These are phyloP conservation scores for Schrankia costaestrigalis DNA, from an alignment of 2,888 invertebrate genomes.

Conservation along the genomic window DNA sequence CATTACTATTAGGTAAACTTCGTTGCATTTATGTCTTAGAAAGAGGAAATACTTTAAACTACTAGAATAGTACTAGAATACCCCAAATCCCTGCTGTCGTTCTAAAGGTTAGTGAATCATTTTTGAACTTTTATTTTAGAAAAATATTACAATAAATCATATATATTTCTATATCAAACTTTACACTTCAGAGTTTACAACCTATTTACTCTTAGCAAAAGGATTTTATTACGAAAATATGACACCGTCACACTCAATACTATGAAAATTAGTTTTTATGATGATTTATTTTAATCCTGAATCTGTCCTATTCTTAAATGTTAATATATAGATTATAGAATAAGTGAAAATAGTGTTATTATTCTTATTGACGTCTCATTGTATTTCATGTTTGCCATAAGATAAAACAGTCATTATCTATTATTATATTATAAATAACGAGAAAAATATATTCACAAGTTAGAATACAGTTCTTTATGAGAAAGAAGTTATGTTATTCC, in stretches of 20 bases:
- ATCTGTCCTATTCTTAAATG: conserved; percentile 23
- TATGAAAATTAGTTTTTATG: neutral
- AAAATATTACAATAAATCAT: conserved; percentile 15
- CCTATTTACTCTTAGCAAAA: conserved; percentile 13
- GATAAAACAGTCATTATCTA: conserved; percentile 27
- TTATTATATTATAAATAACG: conserved; percentile 9
- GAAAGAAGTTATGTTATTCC: conserved; percentile 41
- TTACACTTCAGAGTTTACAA: conserved; percentile 20
- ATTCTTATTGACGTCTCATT: conserved; percentile 9
- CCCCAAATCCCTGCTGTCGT: conserved; percentile 22
- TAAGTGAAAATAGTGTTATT: conserved; percentile 12
- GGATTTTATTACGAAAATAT: conserved; percentile 7
- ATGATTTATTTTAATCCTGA: conserved; percentile 25
- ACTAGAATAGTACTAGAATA: no score
- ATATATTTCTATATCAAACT: conserved; percentile 23
- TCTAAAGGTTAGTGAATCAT: conserved; percentile 54
- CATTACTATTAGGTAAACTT: no score
- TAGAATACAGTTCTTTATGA: conserved; percentile 7
- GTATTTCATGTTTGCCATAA: conserved; percentile 28
- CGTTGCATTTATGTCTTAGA: no score
- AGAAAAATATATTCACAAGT: conserved; percentile 19
- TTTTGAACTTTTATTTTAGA: conserved; percentile 21
- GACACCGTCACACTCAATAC: conserved; percentile 17
- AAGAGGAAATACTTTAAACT: no score
- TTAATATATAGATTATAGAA: conserved; percentile 26